Evolutionary conservation across 2,113 vertebrate species (phyloP), one percentile per base, ranked within the genome.

Genomic region (Ochotona curzoniae): DNA sequence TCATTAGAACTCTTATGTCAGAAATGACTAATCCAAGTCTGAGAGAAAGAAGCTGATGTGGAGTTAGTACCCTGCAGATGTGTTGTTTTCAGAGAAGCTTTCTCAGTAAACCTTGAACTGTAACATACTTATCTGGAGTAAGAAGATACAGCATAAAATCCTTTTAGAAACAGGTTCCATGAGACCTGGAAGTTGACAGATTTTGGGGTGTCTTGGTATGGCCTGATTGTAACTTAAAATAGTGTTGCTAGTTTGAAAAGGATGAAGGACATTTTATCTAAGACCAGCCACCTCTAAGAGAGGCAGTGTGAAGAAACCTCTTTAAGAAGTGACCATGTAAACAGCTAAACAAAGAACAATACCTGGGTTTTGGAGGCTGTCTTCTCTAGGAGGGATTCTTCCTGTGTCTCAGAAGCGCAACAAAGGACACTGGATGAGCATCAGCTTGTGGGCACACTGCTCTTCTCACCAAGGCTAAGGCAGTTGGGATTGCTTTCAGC

Each of bases 261-360:
- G 93, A 49, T 21, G 26, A 94, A 93, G 32, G 69, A 71, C 35
- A 35, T 84, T 95, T 80, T 96, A 32, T 92, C 21, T 2, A 83
- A 61, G n/a, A 63, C 71, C 85, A 84, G 38, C 44, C 26, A 75
- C 69, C 32, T 57, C 23, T 51, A 9, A 92, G 28, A 49, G 61
- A 80, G 26, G 7, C 47, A 82, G 47, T 14, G 20, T 76, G 38
- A 49, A 86, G 66, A 90, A 60, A 61, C 32, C 51, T 81, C 38
- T 75, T 89, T 38, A 47, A 70, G 95, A 91, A 79, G 44, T 38
- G 38, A 67, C 26, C 66, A 2, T 71, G 20, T 79, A 83, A 57
- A 74, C 18, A 88, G 61, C 71, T 85, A 93, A 83, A 35, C 71
- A 67, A 90, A 87, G 51, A 93, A 57, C 32, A 88, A 80, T 86